Evolutionary conservation across 2,888 invertebrate species (phyloP).

Genomic region (Leptinotarsa peninsularis): DNA sequence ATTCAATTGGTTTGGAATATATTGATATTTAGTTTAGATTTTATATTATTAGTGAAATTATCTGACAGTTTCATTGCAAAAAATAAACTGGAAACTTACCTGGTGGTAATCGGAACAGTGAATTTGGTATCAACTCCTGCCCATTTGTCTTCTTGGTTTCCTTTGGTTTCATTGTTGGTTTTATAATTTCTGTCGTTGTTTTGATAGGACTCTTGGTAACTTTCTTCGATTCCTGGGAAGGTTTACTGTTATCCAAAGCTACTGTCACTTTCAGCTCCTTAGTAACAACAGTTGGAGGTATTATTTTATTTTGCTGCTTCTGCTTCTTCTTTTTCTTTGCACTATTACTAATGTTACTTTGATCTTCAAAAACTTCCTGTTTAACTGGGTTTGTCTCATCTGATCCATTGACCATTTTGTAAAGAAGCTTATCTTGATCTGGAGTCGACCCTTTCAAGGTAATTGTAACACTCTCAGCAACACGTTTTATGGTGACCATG

Average conservation of each 20-base stretch:
- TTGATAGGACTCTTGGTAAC: slow-evolving; percentile 33
- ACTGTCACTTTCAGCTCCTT: slow-evolving; percentile 61
- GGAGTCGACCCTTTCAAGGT: slow-evolving; percentile 80
- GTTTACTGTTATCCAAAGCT: slow-evolving; percentile 51
- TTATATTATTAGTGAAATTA: too few species aligned
- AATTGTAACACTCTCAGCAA: slow-evolving; percentile 80
- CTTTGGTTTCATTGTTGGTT: slow-evolving; percentile 39
- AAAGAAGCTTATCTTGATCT: slow-evolving; percentile 79
- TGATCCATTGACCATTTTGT: slow-evolving; percentile 76
- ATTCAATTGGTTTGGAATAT: too few species aligned
- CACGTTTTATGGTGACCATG: slow-evolving; percentile 80
- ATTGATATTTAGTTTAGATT: too few species aligned
- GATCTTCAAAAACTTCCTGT: slow-evolving; percentile 14
- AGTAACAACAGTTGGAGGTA: slow-evolving; percentile 43
- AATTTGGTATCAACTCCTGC: slow-evolving; percentile 55
- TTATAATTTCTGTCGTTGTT: slow-evolving; percentile 41
- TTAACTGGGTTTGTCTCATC: slow-evolving; percentile 53
- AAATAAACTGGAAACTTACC: slow-evolving; percentile 44
- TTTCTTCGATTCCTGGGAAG: slow-evolving; percentile 42
- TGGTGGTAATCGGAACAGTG: slow-evolving; percentile 62
- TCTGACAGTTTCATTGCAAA: too few species aligned
- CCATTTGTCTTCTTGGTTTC: slow-evolving; percentile 47
- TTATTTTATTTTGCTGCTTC: slow-evolving; percentile 39
- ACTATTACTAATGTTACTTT: slow-evolving; percentile 8
- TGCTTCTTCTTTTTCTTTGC: slow-evolving; percentile 49